Conservation (phyloP, 2,888 invertebrate species). For the Sclerodermus sp. region DNA sequence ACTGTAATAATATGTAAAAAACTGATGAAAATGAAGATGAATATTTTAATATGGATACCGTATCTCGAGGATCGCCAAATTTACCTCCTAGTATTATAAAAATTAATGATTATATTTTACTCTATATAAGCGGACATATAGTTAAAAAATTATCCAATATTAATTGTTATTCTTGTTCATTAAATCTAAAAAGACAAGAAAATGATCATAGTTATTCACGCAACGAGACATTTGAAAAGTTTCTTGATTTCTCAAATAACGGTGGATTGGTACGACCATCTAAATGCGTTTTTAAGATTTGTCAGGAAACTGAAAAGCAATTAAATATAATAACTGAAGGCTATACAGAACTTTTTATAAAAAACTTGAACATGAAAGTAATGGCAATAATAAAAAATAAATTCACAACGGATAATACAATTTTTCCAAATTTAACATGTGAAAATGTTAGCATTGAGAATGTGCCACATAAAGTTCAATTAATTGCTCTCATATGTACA, state of each 20-base stretch:
- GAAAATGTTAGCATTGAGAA: background rate
- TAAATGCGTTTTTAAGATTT: background rate
- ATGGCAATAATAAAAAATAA: background rate
- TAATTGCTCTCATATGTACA: background rate
- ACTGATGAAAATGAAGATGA: background rate
- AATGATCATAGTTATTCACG: background rate
- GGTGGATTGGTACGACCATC: background rate
- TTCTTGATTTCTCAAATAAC: background rate
- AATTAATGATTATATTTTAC: background rate
- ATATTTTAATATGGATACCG: background rate
- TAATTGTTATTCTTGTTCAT: background rate
- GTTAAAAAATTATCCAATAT: background rate
- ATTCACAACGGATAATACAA: background rate
- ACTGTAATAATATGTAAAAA: background rate
- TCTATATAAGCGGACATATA: background rate
- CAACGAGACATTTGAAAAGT: background rate
- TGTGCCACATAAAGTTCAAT: background rate
- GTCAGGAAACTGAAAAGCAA: background rate
- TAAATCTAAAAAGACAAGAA: background rate
- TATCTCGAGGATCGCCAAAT: background rate
- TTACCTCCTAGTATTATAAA: background rate
- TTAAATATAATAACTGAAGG: background rate
- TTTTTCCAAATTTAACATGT: background rate
- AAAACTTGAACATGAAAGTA: background rate
- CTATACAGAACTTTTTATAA: background rate